Conservation (phyloP, 1,140 invertebrate genomes). For the Psix sp. region DNA sequence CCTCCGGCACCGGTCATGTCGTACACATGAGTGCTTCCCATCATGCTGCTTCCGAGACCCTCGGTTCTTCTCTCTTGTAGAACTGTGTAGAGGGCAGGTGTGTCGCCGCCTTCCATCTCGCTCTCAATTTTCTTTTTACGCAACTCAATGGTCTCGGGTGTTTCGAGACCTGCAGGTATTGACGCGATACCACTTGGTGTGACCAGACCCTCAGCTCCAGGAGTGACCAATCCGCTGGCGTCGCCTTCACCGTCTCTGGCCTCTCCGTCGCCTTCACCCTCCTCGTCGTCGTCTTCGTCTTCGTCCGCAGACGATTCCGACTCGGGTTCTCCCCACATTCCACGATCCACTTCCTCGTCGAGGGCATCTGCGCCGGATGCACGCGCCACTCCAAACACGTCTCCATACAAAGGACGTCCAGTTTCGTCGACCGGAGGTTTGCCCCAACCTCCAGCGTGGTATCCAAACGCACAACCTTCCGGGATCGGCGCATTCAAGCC, state of each 20-base stretch:
- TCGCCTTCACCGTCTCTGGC: slow-evolving; percentile 81
- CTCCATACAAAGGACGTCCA: slow-evolving; percentile 98
- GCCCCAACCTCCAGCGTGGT: slow-evolving; percentile 99
- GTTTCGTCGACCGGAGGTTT: slow-evolving; percentile 99
- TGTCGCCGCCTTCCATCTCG: slow-evolving; percentile 96
- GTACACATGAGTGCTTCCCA: slow-evolving; percentile 98
- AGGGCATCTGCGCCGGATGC: slow-evolving; percentile 79
- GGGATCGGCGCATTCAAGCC: slow-evolving; percentile 95
- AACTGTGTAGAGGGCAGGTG: slow-evolving; percentile 94
- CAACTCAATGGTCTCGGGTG: slow-evolving; percentile 98
- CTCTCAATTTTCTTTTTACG: slow-evolving; percentile 97
- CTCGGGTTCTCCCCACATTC: slow-evolving; percentile 98
- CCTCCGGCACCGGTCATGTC: slow-evolving; percentile 86
- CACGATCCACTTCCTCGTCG: slow-evolving; percentile 94
- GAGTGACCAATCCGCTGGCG: slow-evolving; percentile 85
- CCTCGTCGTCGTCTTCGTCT: slow-evolving; percentile 85
- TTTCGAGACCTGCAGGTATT: slow-evolving; percentile 96
- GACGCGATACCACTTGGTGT: slow-evolving; percentile 97
- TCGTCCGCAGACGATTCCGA: slow-evolving; percentile 95
- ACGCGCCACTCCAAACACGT: slow-evolving; percentile 91
- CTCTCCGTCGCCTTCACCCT: slow-evolving; percentile 83
- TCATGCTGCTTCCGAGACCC: slow-evolving; percentile 94
- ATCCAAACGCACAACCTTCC: slow-evolving; percentile 98
- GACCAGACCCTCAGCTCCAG: slow-evolving; percentile 91
- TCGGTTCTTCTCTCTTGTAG: slow-evolving; percentile 96